Percentiles rank a stretch among this genome's conserved stretches.
Evolutionary conservation across 2,113 vertebrate genomes (phyloP).

Genomic region (Megaceryle torquata): DNA sequence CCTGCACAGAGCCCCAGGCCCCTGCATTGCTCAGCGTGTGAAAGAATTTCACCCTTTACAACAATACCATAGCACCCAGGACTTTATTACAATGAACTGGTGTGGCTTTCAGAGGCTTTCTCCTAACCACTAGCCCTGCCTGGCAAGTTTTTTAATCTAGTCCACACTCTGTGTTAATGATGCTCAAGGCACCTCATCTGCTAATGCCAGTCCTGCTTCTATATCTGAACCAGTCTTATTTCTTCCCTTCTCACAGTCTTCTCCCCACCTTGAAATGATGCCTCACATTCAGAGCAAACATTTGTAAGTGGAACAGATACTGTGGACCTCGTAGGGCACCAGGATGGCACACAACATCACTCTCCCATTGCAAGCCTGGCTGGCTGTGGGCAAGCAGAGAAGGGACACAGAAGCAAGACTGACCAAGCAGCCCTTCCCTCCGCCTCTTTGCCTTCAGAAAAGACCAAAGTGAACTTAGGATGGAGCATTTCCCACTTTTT

Average conservation of each 20-base stretch:
- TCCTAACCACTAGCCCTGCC: not conserved
- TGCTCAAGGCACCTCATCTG: not conserved
- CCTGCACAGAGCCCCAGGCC: not conserved
- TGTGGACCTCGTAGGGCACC: rapidly evolving
- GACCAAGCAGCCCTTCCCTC: not conserved
- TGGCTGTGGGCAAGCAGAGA: not conserved
- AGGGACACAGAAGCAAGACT: not conserved
- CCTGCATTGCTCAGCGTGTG: rapidly evolving
- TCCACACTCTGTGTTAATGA: not conserved
- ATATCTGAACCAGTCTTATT: not conserved
- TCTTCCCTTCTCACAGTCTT: not conserved
- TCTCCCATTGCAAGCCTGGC: not conserved
- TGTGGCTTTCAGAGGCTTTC: not conserved
- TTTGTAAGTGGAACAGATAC: not conserved
- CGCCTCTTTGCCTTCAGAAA: not conserved
- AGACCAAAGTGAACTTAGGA: not conserved
- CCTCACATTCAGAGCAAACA: not conserved
- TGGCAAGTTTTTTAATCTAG: not conserved
- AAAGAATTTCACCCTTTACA: not conserved
- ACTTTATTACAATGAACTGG: not conserved
- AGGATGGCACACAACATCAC: not conserved
- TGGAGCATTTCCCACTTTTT: not conserved
- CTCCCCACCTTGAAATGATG: not conserved
- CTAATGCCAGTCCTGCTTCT: not conserved
- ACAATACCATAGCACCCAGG: not conserved